phyloP scores from a whole-genome alignment of 2,113 vertebrate species.

The Symphodus melops region DNA sequence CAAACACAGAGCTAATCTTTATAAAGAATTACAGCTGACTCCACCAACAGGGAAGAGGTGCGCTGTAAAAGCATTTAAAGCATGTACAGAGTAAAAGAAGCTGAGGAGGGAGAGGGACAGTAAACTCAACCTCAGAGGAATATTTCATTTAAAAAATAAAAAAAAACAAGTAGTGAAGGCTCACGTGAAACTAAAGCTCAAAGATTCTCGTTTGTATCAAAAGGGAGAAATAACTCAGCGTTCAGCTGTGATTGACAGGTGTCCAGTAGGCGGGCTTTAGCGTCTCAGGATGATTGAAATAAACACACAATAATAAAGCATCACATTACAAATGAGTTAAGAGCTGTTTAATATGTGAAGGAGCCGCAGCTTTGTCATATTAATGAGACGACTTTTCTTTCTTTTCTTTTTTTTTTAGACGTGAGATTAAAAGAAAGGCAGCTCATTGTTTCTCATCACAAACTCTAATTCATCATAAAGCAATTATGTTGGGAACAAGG shows the following conservation, averaged over 20 bases:
- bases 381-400: slow-evolving; percentile 41
- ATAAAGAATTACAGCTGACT: too few relatives aligned
- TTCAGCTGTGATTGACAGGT: not conserved
- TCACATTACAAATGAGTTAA: slow-evolving; percentile 13
- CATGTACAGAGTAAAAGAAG: too few relatives aligned
- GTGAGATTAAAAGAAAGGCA: slow-evolving; percentile 53
- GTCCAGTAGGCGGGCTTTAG: not conserved
- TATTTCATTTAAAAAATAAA: too few relatives aligned
- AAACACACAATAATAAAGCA: slow-evolving; percentile 1
- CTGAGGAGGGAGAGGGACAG: not conserved
- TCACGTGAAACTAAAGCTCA: too few relatives aligned
- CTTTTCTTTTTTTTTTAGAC: slow-evolving; percentile 35
- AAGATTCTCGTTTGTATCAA: too few relatives aligned
- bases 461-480: slow-evolving; percentile 54
- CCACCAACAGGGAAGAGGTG: too few relatives aligned
- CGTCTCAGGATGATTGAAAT: not conserved
- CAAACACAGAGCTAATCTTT: too few relatives aligned
- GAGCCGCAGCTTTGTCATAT: slow-evolving; percentile 37
- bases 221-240: too few relatives aligned
- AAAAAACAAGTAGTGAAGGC: too few relatives aligned
- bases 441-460: slow-evolving; percentile 52
- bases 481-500: slow-evolving; percentile 56
- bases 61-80: too few relatives aligned
- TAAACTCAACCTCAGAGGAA: too few relatives aligned
- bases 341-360: slow-evolving; percentile 28